phyloP scores from a whole-genome alignment of 2,113 vertebrate species.

The Siphamia tubifer region DNA sequence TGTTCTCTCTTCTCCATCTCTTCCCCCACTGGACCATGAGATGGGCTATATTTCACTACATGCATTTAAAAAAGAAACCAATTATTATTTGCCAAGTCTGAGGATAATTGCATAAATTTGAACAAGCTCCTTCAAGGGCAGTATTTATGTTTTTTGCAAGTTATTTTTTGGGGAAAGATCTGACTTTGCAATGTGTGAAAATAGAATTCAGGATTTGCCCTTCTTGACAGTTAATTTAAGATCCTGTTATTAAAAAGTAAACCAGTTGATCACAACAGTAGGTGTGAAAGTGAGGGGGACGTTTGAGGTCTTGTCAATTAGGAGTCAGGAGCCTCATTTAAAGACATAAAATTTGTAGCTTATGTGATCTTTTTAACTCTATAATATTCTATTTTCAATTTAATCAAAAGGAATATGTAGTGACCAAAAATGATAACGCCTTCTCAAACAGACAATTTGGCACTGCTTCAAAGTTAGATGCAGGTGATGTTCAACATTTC shows the following conservation, averaged over 20 bases:
- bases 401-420: not conserved
- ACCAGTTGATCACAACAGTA: not conserved
- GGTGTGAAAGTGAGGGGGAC: not conserved
- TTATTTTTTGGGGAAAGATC: not conserved
- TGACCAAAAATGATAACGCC: not conserved
- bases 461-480: too few relatives aligned
- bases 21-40: slow-evolving; percentile 35
- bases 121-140: slow-evolving; percentile 7
- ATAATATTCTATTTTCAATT: not conserved
- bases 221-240: slow-evolving; percentile 29
- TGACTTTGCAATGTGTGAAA: slow-evolving; percentile 17
- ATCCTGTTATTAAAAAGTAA: not conserved
- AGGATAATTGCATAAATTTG: slow-evolving; percentile 36
- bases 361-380: not conserved
- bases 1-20: slow-evolving; percentile 41
- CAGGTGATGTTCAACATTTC: too few relatives aligned
- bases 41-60: slow-evolving; percentile 23
- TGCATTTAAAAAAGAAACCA: slow-evolving; percentile 22
- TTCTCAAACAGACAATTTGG: not conserved
- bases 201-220: slow-evolving; percentile 14
- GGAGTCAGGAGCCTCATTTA: not conserved
- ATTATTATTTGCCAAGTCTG: slow-evolving; percentile 25
- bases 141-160: not conserved
- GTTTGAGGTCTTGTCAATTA: not conserved
- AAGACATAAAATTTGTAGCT: not conserved